Evolutionary conservation across 2,113 vertebrate genomes (phyloP), one percentile per base, ranked within the genome.

Genomic region (Aplodontia rufa): DNA sequence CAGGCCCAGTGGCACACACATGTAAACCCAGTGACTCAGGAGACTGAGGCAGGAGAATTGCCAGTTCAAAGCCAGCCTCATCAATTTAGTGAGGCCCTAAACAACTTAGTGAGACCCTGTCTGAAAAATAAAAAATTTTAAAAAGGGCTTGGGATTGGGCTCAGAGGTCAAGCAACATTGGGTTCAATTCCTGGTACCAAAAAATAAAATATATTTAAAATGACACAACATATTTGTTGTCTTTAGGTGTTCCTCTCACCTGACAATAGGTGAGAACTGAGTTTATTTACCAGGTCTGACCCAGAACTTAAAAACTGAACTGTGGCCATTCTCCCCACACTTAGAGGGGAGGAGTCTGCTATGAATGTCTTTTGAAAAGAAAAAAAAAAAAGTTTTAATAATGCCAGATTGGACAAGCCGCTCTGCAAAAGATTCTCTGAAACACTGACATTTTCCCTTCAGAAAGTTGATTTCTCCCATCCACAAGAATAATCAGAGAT

Each of bases 401-500:
- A 62, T 85, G 14, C n/a, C 22, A 91, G 28, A 45, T 58, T 85
- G 91, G 58, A 91, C 30, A 95, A 95, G n/a, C 30, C 71, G 8
- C 55, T 80, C 79, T 83, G 30, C 47, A 97, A 97, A 95, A 81
- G 2, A 96, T 55, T 80, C 55, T 92, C 75, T 87, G 58, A 85
- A 93, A 94, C 22, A 32, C 42, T 35, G 35, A 51, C 55, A 60
- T 95, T 97, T 94, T 95, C 55, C 87, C 93, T 95, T 90, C 64
- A 90, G 92, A 86, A 91, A 91, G 47, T 22, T 93, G 53, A 84
- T 96, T 66, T 93, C 80, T 55, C 84, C 83, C 32, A 81, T 1
- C 95, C 71, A 30, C 2, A 24, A 96, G 82, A 75, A 96, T 93
- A 83, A 93, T 92, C 74, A 97, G 95, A 98, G 66, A 87, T 5